Percentiles rank a stretch among this genome's conserved stretches.
phyloP scores from a whole-genome alignment of 2,113 vertebrate species.

The Mixornis gularis region DNA sequence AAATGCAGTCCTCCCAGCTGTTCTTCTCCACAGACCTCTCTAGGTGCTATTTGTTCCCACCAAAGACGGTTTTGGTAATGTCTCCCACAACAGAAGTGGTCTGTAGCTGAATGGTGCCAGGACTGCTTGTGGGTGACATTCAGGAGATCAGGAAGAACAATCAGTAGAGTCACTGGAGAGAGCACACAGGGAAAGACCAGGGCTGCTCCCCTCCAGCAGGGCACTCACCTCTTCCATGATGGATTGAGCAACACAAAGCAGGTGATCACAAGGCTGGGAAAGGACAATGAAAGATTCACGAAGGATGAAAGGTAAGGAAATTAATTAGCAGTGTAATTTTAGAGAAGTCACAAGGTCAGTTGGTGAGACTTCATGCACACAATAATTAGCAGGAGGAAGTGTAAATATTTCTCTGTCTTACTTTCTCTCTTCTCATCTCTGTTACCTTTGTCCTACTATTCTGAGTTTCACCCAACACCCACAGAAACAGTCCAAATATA shows the following conservation, averaged over 20 bases:
- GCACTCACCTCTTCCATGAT: background rate
- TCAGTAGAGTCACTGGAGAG: background rate
- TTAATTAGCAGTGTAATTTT: conserved; percentile 37
- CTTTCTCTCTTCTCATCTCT: background rate
- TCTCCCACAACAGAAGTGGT: background rate
- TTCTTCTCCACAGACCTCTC: background rate
- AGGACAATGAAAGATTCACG: background rate
- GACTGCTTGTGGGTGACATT: background rate
- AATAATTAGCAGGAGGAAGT: background rate
- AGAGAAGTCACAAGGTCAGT: background rate
- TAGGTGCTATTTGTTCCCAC: fast-evolving
- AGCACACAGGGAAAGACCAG: background rate
- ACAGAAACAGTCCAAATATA: background rate
- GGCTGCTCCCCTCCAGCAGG: background rate
- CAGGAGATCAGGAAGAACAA: background rate
- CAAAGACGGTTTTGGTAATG: background rate
- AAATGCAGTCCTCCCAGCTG: background rate
- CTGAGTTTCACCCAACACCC: background rate
- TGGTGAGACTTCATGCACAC: background rate
- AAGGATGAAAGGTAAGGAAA: conserved; percentile 14
- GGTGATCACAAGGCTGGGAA: background rate
- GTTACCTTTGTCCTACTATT: background rate
- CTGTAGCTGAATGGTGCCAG: background rate
- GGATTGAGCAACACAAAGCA: background rate
- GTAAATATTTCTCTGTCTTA: background rate